Conservation (phyloP, 2,888 invertebrate species). For the Timema cristinae region DNA sequence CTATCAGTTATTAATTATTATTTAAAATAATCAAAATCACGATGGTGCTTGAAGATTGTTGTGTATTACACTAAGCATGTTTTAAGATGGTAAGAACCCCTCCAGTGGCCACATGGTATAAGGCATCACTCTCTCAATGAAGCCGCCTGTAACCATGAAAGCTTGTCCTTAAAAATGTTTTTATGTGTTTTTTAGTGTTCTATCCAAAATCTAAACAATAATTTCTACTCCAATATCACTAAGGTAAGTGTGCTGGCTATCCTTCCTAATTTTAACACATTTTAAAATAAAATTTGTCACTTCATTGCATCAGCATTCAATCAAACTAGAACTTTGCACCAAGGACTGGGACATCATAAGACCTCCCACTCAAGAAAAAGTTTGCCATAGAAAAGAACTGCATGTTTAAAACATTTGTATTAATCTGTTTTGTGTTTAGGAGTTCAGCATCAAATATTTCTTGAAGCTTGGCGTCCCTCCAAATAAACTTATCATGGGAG, state of each 20-base stretch:
- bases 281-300: not conserved
- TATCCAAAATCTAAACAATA: too few species aligned
- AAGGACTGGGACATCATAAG: not conserved
- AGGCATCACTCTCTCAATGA: too few species aligned
- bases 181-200: too few species aligned
- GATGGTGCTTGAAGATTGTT: not conserved
- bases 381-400: not conserved
- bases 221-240: too few species aligned
- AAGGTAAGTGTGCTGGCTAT: too few species aligned
- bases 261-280: not conserved
- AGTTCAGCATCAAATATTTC: constrained; percentile 64
- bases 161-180: too few species aligned
- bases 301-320: not conserved
- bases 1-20: too few species aligned
- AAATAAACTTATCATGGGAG: constrained; percentile 73
- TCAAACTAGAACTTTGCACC: not conserved
- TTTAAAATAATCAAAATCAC: not conserved
- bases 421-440: constrained; percentile 20
- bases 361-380: not conserved
- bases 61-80: not conserved
- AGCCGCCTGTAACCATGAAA: too few species aligned
- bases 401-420: not conserved
- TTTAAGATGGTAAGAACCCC: not conserved
- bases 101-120: too few species aligned
- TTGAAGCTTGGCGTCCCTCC: constrained; percentile 67